Evolutionary conservation across 2,113 vertebrate species (phyloP).

Genomic region (Lasiurus cinereus): DNA sequence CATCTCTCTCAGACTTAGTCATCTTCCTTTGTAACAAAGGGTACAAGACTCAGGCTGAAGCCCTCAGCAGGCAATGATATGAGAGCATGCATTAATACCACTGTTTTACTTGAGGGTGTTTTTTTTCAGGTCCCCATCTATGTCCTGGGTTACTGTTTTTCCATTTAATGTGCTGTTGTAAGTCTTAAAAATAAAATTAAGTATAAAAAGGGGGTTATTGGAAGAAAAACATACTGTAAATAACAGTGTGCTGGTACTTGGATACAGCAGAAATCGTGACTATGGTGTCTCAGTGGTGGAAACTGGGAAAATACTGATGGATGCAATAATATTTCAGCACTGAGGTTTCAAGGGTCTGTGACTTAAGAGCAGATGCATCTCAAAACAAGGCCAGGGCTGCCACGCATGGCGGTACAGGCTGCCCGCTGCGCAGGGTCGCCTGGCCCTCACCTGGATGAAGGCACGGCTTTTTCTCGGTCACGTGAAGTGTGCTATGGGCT

Average conservation of each 20-base stretch:
- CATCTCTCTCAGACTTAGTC: neutral
- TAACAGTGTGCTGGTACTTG: constrained; percentile 6
- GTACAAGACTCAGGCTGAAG: neutral
- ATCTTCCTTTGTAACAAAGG: neutral
- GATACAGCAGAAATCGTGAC: constrained; percentile 23
- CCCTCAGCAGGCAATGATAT: rapidly evolving
- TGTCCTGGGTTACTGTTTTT: neutral
- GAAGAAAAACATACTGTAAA: constrained; percentile 55
- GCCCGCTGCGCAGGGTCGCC: neutral
- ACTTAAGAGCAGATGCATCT: neutral
- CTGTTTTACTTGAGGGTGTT: neutral
- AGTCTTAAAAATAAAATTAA: constrained; percentile 67
- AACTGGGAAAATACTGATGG: neutral
- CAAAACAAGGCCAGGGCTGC: neutral
- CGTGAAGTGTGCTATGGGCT: neutral
- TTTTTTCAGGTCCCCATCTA: neutral
- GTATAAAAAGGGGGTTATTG: neutral
- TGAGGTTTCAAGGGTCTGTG: neutral
- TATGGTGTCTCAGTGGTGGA: neutral
- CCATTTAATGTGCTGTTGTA: neutral
- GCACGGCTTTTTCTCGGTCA: neutral
- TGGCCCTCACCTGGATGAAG: neutral
- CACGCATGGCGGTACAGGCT: neutral
- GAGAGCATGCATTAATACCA: neutral
- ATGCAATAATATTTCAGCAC: neutral